These are phyloP conservation scores for Cantharis lateralis DNA, from an alignment of 2,888 invertebrate genomes.

Conservation along the genomic window DNA sequence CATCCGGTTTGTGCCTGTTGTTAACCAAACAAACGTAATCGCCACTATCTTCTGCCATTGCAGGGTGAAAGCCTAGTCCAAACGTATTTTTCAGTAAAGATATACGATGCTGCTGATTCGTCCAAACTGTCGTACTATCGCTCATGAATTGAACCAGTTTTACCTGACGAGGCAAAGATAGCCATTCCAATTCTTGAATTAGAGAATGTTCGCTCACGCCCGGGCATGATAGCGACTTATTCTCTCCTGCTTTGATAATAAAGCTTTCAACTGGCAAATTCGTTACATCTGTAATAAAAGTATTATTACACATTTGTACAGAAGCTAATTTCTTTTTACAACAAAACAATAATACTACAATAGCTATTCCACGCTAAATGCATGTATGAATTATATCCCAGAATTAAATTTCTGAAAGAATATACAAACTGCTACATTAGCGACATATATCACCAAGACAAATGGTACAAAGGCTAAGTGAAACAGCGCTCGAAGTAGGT, in stretches of 20 bases:
- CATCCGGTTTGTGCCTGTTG: constrained; percentile 68
- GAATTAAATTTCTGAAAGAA: constrained; percentile 36
- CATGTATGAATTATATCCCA: constrained; percentile 30
- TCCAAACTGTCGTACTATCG: constrained; percentile 60
- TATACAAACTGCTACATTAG: constrained; percentile 39
- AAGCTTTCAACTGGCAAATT: constrained; percentile 63
- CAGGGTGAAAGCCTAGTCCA: constrained; percentile 66
- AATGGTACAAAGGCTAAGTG: constrained; percentile 40
- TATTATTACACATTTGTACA: neutral
- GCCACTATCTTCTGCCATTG: constrained; percentile 66
- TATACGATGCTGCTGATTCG: constrained; percentile 59
- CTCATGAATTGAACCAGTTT: constrained; percentile 60
- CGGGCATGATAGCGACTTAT: constrained; percentile 69
- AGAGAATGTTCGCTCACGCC: constrained; percentile 70
- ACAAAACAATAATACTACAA: constrained; percentile 2
- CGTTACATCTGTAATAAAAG: constrained; percentile 63
- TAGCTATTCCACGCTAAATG: constrained; percentile 12
- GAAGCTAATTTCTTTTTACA: neutral
- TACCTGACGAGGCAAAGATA: constrained; percentile 51
- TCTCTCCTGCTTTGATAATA: constrained; percentile 67
- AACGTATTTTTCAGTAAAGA: constrained; percentile 65
- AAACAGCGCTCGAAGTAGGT: constrained; percentile 47
- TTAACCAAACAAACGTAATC: constrained; percentile 73
- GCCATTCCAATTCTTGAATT: constrained; percentile 68
- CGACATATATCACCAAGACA: constrained; percentile 44